Evolutionary conservation across 1,140 invertebrate species (phyloP), one percentile per base, ranked within the genome.

Genomic region (Drosophila pseudoobscura): DNA sequence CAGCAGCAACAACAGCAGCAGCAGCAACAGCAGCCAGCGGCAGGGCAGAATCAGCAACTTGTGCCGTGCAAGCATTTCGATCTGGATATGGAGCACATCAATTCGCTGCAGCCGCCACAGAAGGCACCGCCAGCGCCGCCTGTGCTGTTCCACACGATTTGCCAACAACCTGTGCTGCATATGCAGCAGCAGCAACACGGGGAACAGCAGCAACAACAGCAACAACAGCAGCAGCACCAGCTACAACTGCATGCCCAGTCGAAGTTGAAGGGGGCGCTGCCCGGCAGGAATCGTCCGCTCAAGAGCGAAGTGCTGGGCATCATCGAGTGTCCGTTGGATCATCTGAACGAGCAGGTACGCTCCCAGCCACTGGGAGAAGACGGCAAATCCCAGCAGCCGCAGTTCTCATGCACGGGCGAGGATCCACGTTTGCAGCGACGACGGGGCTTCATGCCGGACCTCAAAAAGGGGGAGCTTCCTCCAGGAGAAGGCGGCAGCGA

Each of bases 281-380:
- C 69, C 31, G 82, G 85, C 44, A 84, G 91, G 26, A 85, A 80
- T 69, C 90, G 90, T 1, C 70, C 80, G 2, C 17, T 62, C 31
- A 73, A 62, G 15, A 41, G 62, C 54, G 72, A 65, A 8, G 63
- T 75, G 20, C 50, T 62, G 17, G 31, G 50, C 52, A 74, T 46
- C 11, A 55, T 62, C 45, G 62, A 75, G 75, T 60, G 90, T 26
- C 74, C 89, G 6, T 24, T 77, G 39, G 77, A 89, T 24, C 82
- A 78, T 54, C 69, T 72, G 54, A 63, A 74, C 3, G 78, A 90
- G 26, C 80, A 89, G 59, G 77, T 90, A 8, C 90, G 91, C 15
- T 88, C 89, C 1, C 91, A 91, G 51, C 91, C 89, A 0, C 29
- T 91, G 41, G 91, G 91, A 1, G 91, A 91, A 55, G 90, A 91